Evolutionary conservation across 2,797 vertebrate genomes (phyloP).

Genomic region (Echeneis naucrates): DNA sequence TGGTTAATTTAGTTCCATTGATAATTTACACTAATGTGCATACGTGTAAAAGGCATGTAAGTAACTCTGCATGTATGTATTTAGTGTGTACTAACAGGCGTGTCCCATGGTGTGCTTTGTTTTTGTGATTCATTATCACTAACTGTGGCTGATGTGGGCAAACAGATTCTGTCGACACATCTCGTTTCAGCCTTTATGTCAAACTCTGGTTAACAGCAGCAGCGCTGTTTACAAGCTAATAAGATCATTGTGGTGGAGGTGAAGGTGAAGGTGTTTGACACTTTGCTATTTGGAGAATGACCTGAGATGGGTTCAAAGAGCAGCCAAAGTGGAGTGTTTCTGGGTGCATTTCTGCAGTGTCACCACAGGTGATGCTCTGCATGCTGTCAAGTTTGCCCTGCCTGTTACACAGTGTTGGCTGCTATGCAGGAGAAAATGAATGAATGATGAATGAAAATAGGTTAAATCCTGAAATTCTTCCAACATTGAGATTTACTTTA

Average conservation of each 20-base stretch:
- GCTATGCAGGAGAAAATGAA: background rate
- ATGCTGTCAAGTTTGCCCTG: background rate
- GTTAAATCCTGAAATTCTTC: constrained; percentile 25
- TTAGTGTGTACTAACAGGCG: background rate
- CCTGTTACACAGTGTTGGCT: background rate
- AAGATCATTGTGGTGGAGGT: constrained; percentile 19
- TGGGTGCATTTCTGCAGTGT: background rate
- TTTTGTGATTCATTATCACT: constrained; percentile 23
- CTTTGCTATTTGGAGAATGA: constrained; percentile 11
- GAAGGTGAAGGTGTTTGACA: constrained; percentile 18
- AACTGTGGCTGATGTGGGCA: background rate
- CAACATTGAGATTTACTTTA: constrained; percentile 36
- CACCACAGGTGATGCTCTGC: background rate
- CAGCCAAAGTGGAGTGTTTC: background rate
- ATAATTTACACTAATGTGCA: background rate
- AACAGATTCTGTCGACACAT: constrained; percentile 5
- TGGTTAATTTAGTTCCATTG: background rate
- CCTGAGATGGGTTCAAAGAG: background rate
- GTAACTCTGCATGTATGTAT: no score
- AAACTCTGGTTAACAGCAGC: constrained; percentile 11
- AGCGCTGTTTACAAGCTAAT: constrained; percentile 10
- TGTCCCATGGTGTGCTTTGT: background rate
- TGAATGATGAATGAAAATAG: constrained; percentile 23
- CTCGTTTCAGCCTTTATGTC: constrained; percentile 14
- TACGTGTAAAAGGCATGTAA: background rate